These are phyloP conservation scores for Rhabdornis inornatus DNA, from an alignment of 2,113 vertebrate genomes.

Conservation along the genomic window DNA sequence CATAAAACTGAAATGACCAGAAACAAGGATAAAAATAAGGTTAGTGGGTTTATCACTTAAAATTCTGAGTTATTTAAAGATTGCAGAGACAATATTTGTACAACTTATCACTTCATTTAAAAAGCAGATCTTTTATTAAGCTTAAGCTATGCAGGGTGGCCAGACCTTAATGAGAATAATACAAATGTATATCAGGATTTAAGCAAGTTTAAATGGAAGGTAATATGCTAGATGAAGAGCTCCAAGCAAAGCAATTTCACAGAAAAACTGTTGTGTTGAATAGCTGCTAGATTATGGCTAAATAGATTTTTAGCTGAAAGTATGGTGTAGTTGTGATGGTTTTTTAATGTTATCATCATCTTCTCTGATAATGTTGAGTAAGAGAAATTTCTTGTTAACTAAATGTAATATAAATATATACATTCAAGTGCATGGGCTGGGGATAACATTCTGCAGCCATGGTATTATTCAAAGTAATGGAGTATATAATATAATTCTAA, in stretches of 20 bases:
- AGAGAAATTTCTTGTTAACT: slow-evolving; percentile 31
- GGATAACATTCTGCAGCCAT: not conserved
- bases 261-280: not conserved
- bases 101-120: not conserved
- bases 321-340: not conserved
- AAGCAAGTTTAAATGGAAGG: slow-evolving; percentile 16
- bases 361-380: slow-evolving; percentile 2
- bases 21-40: not conserved
- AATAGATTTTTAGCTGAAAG: slow-evolving; percentile 47
- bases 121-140: slow-evolving; percentile 7
- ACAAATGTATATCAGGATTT: slow-evolving; percentile 22
- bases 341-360: slow-evolving; percentile 31
- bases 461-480: slow-evolving; percentile 15
- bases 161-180: slow-evolving; percentile 29
- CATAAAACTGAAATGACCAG: not conserved
- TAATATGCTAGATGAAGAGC: slow-evolving; percentile 19
- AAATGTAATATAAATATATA: not conserved
- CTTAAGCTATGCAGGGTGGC: not conserved
- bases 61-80: not conserved
- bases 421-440: not conserved
- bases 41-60: not conserved
- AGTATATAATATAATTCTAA: slow-evolving; percentile 3
- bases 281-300: slow-evolving; percentile 14
- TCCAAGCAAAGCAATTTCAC: slow-evolving; percentile 41
- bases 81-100: not conserved